phyloP scores from a whole-genome alignment of 2,888 invertebrate species.

The Lochmaea crataegi region DNA sequence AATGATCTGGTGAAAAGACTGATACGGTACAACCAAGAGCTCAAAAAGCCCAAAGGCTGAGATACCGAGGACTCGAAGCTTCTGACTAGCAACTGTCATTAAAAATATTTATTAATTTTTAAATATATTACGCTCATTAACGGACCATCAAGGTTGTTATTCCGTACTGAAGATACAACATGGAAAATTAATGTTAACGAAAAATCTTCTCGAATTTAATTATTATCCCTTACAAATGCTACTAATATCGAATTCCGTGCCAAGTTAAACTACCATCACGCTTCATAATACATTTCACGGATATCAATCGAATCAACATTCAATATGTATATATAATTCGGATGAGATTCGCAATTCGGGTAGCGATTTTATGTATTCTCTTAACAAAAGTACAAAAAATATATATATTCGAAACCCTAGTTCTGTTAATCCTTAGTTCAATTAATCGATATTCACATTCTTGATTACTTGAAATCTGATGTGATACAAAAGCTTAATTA shows the following conservation, averaged over 20 bases:
- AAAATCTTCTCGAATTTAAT: not conserved
- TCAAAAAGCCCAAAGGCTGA: too few relatives aligned
- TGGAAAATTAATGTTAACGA: not conserved
- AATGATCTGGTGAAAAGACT: too few relatives aligned
- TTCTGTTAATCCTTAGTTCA: constrained; percentile 5
- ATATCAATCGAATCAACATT: constrained; percentile 2
- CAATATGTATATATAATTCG: not conserved
- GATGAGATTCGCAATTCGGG: not conserved
- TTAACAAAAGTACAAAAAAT: not conserved
- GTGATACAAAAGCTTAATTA: not conserved
- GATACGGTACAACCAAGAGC: too few relatives aligned
- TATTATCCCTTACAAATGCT: not conserved
- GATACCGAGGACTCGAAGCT: too few relatives aligned
- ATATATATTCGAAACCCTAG: constrained; percentile 3
- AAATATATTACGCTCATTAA: too few relatives aligned
- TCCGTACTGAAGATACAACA: too few relatives aligned
- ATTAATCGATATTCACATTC: not conserved
- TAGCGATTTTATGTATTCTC: constrained; percentile 4
- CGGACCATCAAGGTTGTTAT: too few relatives aligned
- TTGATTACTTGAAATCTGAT: constrained; percentile 7
- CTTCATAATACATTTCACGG: not conserved
- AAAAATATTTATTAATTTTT: too few relatives aligned
- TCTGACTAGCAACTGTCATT: too few relatives aligned
- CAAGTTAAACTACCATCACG: not conserved
- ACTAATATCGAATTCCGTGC: not conserved